phyloP scores from a whole-genome alignment of 2,113 vertebrate species.

The Euleptes europaea region DNA sequence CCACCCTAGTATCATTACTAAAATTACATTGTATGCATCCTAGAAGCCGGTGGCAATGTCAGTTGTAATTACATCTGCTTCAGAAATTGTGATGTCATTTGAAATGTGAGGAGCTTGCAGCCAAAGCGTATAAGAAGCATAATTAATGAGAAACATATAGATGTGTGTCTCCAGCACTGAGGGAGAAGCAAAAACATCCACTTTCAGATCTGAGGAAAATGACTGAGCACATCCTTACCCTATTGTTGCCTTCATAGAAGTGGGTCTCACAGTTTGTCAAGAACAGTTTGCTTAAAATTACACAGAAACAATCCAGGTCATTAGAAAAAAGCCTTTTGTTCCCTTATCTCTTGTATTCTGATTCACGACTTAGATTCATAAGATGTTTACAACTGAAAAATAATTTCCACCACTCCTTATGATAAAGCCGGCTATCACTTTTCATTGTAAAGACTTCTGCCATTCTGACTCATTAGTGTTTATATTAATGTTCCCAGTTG shows the following conservation, averaged over 20 bases:
- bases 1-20: background rate
- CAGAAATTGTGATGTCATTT: conserved; percentile 4
- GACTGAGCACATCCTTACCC: background rate
- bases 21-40: conserved; percentile 3
- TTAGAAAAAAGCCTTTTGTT: too few relatives aligned
- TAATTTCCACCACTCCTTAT: too few relatives aligned
- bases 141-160: background rate
- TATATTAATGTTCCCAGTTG: too few relatives aligned
- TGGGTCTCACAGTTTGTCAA: too few relatives aligned
- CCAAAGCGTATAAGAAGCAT: background rate
- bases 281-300: too few relatives aligned
- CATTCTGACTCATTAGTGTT: too few relatives aligned
- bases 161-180: background rate
- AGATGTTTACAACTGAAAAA: too few relatives aligned
- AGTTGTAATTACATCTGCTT: conserved; percentile 5
- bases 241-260: background rate
- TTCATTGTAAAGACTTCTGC: too few relatives aligned
- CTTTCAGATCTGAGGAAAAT: background rate
- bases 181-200: background rate
- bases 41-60: background rate
- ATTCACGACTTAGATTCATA: too few relatives aligned
- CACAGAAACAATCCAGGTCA: too few relatives aligned
- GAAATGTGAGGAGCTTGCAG: background rate
- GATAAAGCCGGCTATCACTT: too few relatives aligned
- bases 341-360: too few relatives aligned